phyloP scores from a whole-genome alignment of 2,113 vertebrate genomes.

The Pithys albifrons region DNA sequence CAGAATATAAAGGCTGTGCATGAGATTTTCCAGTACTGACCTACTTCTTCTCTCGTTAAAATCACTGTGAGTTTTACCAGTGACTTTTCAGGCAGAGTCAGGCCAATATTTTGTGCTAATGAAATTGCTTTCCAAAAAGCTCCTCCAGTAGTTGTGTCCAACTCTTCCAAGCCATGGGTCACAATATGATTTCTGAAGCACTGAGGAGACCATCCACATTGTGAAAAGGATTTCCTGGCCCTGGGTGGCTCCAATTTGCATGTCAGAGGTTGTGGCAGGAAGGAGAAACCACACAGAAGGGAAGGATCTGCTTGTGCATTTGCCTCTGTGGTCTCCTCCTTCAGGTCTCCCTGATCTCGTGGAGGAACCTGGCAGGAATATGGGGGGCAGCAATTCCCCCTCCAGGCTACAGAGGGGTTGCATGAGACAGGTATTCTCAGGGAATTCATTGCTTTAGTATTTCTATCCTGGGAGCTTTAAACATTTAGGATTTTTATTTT shows the following conservation, averaged over 20 bases:
- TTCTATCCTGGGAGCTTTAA: neutral
- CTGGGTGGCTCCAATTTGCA: conserved; percentile 5
- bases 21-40: conserved; percentile 67
- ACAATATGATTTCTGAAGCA: neutral
- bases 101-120: conserved; percentile 56
- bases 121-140: conserved; percentile 56
- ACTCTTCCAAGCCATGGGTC: conserved; percentile 25
- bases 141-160: conserved; percentile 42
- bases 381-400: neutral
- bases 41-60: conserved; percentile 68
- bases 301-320: neutral
- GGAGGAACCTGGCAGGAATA: neutral
- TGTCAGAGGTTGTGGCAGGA: neutral
- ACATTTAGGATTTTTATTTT: neutral
- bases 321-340: neutral
- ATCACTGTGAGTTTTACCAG: conserved; percentile 23
- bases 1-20: conserved; percentile 42
- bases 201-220: neutral
- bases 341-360: neutral
- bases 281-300: neutral
- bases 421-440: neutral
- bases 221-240: neutral
- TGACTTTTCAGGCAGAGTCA: conserved; percentile 31
- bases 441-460: neutral
- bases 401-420: accelerated